Percentiles rank a stretch among this genome's conserved stretches.
Evolutionary conservation across 64 coral and sea anemone genomes (phyloP).

Genomic region (Hydrozoanthus tunicans): DNA sequence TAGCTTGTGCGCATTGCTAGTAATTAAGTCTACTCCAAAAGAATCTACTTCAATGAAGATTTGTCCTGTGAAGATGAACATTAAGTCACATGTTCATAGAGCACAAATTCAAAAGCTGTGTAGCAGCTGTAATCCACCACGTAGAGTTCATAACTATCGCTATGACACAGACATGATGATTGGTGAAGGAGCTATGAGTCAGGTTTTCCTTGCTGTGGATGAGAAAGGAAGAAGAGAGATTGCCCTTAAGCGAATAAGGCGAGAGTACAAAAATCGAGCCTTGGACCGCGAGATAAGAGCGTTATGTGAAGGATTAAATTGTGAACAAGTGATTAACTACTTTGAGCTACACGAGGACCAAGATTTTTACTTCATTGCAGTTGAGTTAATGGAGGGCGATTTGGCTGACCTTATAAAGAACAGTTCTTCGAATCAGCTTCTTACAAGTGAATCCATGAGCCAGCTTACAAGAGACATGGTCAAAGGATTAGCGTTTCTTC

Average conservation of each 20-base stretch:
- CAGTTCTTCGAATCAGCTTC: neutral
- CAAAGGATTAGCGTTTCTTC: neutral
- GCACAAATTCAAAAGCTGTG: neutral
- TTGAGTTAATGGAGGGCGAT: slow-evolving; percentile 59
- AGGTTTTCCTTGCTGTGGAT: slow-evolving; percentile 26
- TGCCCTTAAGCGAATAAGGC: slow-evolving; percentile 29
- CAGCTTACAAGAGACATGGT: slow-evolving; percentile 23
- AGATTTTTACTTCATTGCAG: slow-evolving; percentile 26
- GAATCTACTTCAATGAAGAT: neutral
- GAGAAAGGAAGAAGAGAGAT: slow-evolving; percentile 38
- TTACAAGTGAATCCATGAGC: neutral
- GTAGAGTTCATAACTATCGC: slow-evolving; percentile 9
- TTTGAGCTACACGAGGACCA: slow-evolving; percentile 1
- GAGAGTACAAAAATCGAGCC: neutral
- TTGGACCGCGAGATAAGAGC: slow-evolving; percentile 40
- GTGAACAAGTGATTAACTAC: slow-evolving; percentile 35
- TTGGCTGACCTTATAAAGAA: slow-evolving; percentile 29
- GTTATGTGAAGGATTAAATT: neutral
- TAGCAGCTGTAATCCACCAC: slow-evolving; percentile 3
- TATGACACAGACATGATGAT: slow-evolving; percentile 18
- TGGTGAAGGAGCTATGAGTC: slow-evolving; percentile 54
- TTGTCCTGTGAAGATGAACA: neutral
- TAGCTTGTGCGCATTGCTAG: neutral
- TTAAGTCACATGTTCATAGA: slow-evolving; percentile 6
- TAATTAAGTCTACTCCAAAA: neutral